A percentile compares a stretch with the other conserved stretches of the same genome.
phyloP scores from a whole-genome alignment of 2,797 vertebrate genomes.

The Pempheris klunzingeri region DNA sequence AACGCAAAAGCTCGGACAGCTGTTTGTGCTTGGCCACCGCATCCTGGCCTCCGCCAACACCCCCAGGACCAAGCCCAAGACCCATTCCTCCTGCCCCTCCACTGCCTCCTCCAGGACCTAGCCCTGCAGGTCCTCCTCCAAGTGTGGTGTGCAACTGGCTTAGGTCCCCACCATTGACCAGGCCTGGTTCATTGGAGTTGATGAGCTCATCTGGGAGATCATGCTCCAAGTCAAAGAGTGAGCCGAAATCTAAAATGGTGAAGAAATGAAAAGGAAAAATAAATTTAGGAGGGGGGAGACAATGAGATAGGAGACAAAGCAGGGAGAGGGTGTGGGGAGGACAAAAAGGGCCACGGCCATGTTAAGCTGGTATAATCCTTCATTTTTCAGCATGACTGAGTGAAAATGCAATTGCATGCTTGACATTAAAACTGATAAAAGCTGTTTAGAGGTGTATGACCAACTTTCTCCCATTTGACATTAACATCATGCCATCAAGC shows the following conservation, averaged over 20 bases:
- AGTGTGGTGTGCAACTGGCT: constrained; percentile 94
- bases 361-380: constrained; percentile 59
- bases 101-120: constrained; percentile 76
- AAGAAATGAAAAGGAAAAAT: constrained; percentile 59
- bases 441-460: constrained; percentile 26
- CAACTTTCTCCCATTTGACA: constrained; percentile 39
- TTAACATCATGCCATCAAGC: constrained; percentile 16
- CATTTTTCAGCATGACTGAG: constrained; percentile 58
- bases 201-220: constrained; percentile 99
- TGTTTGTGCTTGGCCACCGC: constrained; percentile 99
- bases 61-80: constrained; percentile 73
- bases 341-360: constrained; percentile 42
- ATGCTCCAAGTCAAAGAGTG: constrained; percentile 96
- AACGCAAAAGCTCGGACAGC: constrained; percentile 94
- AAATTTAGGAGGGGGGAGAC: constrained; percentile 37
- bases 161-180: constrained; percentile 94
- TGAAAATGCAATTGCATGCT: constrained; percentile 55
- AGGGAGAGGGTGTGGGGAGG: constrained; percentile 7
- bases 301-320: constrained; percentile 26
- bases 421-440: constrained; percentile 52
- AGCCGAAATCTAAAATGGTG: constrained; percentile 92
- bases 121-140: constrained; percentile 78
- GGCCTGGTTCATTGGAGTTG: constrained; percentile 92
- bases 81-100: constrained; percentile 77
- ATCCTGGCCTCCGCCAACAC: constrained; percentile 87